Evolutionary conservation across 1,140 invertebrate genomes (phyloP).

Genomic region (Drusus annulatus): DNA sequence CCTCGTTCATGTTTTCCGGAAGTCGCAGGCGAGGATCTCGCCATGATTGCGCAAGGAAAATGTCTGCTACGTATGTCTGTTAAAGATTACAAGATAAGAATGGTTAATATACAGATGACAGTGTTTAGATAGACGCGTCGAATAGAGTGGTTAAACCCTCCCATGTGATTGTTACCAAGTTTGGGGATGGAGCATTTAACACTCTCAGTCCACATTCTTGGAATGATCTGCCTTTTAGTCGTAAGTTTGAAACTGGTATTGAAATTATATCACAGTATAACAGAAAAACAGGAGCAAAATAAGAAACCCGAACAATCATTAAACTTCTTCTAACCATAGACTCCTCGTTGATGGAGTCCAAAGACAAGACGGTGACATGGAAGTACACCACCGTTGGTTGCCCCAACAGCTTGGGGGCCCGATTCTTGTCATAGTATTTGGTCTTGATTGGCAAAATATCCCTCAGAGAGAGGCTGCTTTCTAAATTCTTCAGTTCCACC

Average conservation of each 20-base stretch:
- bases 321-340: conserved; percentile 81
- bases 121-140: too few relatives aligned
- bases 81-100: conserved; percentile 52
- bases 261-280: too few relatives aligned
- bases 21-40: conserved; percentile 87
- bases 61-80: conserved; percentile 93
- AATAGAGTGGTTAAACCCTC: too few relatives aligned
- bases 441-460: conserved; percentile 89
- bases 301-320: too few relatives aligned
- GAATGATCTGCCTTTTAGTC: too few relatives aligned
- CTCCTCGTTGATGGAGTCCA: conserved; percentile 93
- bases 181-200: too few relatives aligned
- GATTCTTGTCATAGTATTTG: conserved; percentile 91
- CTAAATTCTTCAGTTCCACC: conserved; percentile 66
- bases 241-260: too few relatives aligned
- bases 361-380: conserved; percentile 88
- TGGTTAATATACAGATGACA: too few relatives aligned
- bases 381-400: conserved; percentile 91
- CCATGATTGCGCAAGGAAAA: conserved; percentile 94
- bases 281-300: too few relatives aligned
- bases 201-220: too few relatives aligned
- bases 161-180: too few relatives aligned
- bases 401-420: conserved; percentile 87
- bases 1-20: conserved; percentile 93
- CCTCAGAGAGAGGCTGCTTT: conserved; percentile 80